phyloP scores from a whole-genome alignment of 2,113 vertebrate species.

The Trogon melanurus region DNA sequence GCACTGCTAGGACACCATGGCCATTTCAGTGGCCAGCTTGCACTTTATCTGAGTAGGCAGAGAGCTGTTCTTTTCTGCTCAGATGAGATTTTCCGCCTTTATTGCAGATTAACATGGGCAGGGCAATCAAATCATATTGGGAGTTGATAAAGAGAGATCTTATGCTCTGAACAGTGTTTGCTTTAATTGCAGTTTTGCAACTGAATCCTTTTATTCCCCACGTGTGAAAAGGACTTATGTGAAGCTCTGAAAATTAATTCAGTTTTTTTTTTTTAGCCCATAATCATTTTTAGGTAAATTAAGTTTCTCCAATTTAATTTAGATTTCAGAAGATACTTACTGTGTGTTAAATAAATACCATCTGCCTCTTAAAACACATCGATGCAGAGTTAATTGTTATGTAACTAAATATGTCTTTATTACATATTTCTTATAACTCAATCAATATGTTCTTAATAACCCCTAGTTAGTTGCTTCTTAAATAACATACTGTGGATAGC shows the following conservation, averaged over 20 bases:
- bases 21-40: neutral
- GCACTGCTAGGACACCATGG: neutral
- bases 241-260: conserved; percentile 26
- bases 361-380: conserved; percentile 76
- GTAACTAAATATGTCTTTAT: conserved; percentile 79
- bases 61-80: neutral
- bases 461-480: conserved; percentile 69
- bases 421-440: conserved; percentile 72
- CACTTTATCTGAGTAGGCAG: neutral
- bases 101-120: neutral
- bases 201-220: conserved; percentile 2
- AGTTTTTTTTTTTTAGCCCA: conserved; percentile 39
- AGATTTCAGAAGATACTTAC: conserved; percentile 76
- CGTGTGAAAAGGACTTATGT: neutral
- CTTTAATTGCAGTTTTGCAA: conserved; percentile 28
- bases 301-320: conserved; percentile 78
- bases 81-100: conserved; percentile 19
- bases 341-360: conserved; percentile 80
- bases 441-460: conserved; percentile 82
- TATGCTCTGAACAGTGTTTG: neutral
- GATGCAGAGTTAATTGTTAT: conserved; percentile 77
- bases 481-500: conserved; percentile 70
- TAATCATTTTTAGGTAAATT: conserved; percentile 68
- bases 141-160: neutral
- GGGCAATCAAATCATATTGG: conserved; percentile 1